Conservation (phyloP, 2,797 vertebrate genomes). For the Schizopygopsis pylzovi region DNA sequence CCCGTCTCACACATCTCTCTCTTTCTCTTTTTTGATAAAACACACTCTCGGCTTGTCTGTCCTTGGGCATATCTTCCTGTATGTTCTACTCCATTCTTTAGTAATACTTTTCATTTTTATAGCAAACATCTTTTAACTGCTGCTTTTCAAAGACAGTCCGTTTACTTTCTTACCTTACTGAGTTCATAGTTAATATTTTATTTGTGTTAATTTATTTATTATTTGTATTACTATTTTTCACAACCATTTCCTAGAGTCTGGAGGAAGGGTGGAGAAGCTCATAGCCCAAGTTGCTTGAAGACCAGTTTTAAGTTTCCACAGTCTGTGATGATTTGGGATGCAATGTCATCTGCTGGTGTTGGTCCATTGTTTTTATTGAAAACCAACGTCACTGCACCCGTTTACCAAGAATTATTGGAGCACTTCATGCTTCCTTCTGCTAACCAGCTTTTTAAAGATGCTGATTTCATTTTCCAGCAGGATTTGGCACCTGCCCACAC, state of each 20-base stretch:
- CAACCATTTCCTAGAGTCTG: neutral
- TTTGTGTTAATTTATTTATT: neutral
- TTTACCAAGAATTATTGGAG: no score
- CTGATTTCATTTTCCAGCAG: no score
- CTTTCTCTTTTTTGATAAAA: slow-evolving; percentile 59
- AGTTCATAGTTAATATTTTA: neutral
- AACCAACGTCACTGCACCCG: no score
- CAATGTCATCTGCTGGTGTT: no score
- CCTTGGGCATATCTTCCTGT: slow-evolving; percentile 52
- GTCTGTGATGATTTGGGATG: no score
- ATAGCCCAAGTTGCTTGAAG: no score
- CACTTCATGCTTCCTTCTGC: no score
- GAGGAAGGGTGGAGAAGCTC: no score
- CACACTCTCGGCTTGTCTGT: slow-evolving; percentile 43
- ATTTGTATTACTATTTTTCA: neutral
- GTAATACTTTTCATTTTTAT: slow-evolving; percentile 29
- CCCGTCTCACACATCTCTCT: slow-evolving; percentile 58
- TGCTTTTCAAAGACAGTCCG: neutral
- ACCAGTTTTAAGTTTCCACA: no score
- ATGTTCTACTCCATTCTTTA: slow-evolving; percentile 57
- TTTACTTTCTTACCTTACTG: neutral
- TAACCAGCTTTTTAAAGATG: no score
- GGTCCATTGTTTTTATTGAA: no score
- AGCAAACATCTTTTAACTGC: neutral
- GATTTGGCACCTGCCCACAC: no score